A percentile compares a stretch with the other conserved stretches of the same genome.
Evolutionary conservation across 2,113 vertebrate genomes (phyloP).

Genomic region (Megalops atlanticus): DNA sequence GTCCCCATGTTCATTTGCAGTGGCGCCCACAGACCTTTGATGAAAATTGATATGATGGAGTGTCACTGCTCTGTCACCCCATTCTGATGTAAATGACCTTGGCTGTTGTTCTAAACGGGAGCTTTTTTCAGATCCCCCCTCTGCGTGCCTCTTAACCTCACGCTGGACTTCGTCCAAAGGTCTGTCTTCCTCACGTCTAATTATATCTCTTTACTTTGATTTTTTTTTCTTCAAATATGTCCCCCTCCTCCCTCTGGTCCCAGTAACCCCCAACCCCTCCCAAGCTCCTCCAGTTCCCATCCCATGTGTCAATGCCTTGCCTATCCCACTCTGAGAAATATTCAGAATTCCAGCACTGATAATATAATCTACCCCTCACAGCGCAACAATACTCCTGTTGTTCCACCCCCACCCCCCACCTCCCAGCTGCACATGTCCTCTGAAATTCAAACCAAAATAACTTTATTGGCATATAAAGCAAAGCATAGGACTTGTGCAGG

Average conservation of each 20-base stretch:
- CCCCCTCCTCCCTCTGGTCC: background rate
- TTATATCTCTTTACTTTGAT: conserved; percentile 15
- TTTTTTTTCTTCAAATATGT: background rate
- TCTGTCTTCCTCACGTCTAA: background rate
- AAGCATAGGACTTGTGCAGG: background rate
- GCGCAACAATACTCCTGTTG: conserved; percentile 3
- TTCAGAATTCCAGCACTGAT: conserved; percentile 9
- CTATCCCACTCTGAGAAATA: conserved; percentile 12
- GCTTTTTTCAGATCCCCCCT: background rate
- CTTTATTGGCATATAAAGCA: background rate
- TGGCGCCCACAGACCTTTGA: background rate
- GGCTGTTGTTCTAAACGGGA: background rate
- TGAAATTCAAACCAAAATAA: background rate
- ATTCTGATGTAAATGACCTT: conserved; percentile 2
- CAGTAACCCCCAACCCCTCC: background rate
- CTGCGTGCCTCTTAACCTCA: background rate
- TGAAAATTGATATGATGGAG: background rate
- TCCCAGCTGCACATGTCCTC: background rate
- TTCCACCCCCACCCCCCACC: background rate
- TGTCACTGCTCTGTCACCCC: background rate
- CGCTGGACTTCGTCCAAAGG: background rate
- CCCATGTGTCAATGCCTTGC: background rate
- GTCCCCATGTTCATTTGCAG: background rate
- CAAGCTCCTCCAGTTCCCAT: background rate
- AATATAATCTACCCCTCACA: conserved; percentile 3